These are phyloP conservation scores for Chaenodraco wilsoni DNA, from an alignment of 2,797 vertebrate species.

Conservation along the genomic window DNA sequence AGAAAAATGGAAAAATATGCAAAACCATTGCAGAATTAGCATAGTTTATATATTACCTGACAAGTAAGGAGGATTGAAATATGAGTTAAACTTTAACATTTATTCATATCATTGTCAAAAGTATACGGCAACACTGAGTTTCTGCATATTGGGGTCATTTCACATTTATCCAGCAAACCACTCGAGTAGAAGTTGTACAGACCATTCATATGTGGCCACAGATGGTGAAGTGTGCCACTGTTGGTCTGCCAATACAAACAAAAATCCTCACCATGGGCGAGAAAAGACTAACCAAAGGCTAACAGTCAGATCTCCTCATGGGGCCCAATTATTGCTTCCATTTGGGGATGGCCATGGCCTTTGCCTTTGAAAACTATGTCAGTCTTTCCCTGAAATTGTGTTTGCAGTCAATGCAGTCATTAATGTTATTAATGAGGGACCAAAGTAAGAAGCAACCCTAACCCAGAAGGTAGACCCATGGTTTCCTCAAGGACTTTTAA, in stretches of 20 bases:
- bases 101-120: background rate
- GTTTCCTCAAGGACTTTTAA: constrained; percentile 60
- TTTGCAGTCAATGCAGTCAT: constrained; percentile 60
- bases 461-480: constrained; percentile 51
- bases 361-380: constrained; percentile 53
- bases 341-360: constrained; percentile 66
- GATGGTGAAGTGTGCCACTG: constrained; percentile 63
- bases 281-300: constrained; percentile 62
- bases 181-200: constrained; percentile 41
- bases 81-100: background rate
- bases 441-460: constrained; percentile 71
- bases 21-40: background rate
- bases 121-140: background rate
- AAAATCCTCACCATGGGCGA: constrained; percentile 51
- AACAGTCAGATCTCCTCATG: constrained; percentile 73
- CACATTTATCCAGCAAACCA: background rate
- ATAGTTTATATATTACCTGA: background rate
- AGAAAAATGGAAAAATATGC: background rate
- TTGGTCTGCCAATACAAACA: constrained; percentile 65
- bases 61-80: background rate
- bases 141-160: background rate
- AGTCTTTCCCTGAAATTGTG: constrained; percentile 51
- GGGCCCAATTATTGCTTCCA: constrained; percentile 77
- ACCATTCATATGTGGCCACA: constrained; percentile 53
- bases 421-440: constrained; percentile 68